Percentiles rank a stretch among this genome's conserved stretches.
These are phyloP conservation scores for Ophion ellenae DNA, from an alignment of 2,888 invertebrate genomes.

Conservation along the genomic window DNA sequence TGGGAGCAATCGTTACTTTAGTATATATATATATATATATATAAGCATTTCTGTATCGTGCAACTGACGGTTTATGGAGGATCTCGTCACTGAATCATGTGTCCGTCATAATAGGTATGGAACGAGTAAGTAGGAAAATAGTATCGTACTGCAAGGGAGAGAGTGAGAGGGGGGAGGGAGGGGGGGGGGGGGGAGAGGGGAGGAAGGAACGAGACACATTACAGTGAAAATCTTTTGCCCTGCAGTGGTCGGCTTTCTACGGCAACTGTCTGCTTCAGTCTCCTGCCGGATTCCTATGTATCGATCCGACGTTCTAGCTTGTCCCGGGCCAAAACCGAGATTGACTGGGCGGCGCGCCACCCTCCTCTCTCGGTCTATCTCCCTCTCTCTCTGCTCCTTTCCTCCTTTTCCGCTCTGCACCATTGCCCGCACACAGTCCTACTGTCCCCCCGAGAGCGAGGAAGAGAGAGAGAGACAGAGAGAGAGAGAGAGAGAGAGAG, in stretches of 20 bases:
- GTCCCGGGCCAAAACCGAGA: constrained; percentile 68
- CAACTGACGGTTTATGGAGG: not conserved
- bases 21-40: not conserved
- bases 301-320: constrained; percentile 66
- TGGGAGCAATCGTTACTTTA: constrained; percentile 3
- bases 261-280: constrained; percentile 49
- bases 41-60: not conserved
- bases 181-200: constrained; percentile 19
- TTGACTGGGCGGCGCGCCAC: constrained; percentile 67
- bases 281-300: constrained; percentile 66
- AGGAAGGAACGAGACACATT: constrained; percentile 24
- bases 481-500: not conserved
- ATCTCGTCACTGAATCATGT: not conserved
- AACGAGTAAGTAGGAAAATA: not conserved
- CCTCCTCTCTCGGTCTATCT: constrained; percentile 15
- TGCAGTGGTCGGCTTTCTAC: constrained; percentile 36
- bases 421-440: constrained; percentile 45
- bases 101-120: not conserved
- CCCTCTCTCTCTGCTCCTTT: constrained; percentile 26
- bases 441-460: constrained; percentile 14
- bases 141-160: constrained; percentile 9
- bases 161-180: constrained; percentile 43
- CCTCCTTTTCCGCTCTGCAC: constrained; percentile 57
- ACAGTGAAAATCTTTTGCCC: constrained; percentile 49
- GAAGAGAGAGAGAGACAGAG: not conserved